phyloP scores from a whole-genome alignment of 2,113 vertebrate genomes.

The Sylvilagus bachmani region DNA sequence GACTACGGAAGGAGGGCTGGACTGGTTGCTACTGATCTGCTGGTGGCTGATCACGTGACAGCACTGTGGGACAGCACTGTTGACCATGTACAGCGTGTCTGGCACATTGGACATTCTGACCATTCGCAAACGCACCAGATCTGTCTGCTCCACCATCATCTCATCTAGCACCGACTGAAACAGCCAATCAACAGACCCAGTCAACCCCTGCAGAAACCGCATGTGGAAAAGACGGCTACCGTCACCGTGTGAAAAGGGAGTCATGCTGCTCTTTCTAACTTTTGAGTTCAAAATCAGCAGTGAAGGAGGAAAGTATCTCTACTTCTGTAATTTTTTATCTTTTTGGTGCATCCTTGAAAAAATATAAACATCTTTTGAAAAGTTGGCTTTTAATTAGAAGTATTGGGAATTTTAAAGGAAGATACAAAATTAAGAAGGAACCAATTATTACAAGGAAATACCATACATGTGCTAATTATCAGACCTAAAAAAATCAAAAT shows the following conservation, averaged over 20 bases:
- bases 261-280: neutral
- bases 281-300: neutral
- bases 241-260: slow-evolving; percentile 64
- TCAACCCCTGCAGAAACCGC: neutral
- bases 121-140: slow-evolving; percentile 96
- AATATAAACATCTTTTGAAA: slow-evolving; percentile 26
- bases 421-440: slow-evolving; percentile 36
- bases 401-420: neutral
- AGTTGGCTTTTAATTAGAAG: slow-evolving; percentile 7
- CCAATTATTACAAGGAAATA: slow-evolving; percentile 47
- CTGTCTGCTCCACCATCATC: slow-evolving; percentile 99
- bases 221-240: neutral
- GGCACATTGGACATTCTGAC: slow-evolving; percentile 99
- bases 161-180: slow-evolving; percentile 96
- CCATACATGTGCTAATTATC: neutral
- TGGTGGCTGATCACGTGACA: slow-evolving; percentile 98
- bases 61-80: slow-evolving; percentile 96
- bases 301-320: neutral
- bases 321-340: slow-evolving; percentile 50
- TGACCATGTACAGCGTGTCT: slow-evolving; percentile 99
- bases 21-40: slow-evolving; percentile 93
- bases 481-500: slow-evolving; percentile 53
- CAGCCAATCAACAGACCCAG: slow-evolving; percentile 16
- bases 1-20: slow-evolving; percentile 95
- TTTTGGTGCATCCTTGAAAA: slow-evolving; percentile 45